Evolutionary conservation across 2,797 vertebrate species (phyloP).

Genomic region (Simalia tracyae): DNA sequence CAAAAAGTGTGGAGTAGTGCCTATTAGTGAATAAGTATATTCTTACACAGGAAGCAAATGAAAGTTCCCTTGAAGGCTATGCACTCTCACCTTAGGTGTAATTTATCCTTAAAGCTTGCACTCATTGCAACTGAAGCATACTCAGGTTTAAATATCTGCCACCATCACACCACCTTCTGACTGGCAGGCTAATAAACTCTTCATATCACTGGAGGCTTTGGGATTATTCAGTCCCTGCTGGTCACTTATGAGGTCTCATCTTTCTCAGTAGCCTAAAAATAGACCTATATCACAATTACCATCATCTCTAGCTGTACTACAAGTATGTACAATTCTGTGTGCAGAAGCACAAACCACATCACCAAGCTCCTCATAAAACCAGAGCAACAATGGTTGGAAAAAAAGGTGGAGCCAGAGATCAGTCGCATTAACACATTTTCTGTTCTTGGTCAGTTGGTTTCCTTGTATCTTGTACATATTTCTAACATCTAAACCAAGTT

Average conservation of each 20-base stretch:
- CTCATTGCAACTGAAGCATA: not conserved
- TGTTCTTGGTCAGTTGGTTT: not conserved
- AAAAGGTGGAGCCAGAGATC: not conserved
- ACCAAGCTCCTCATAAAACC: not conserved
- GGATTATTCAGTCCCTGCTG: not conserved
- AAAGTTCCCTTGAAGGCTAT: not conserved
- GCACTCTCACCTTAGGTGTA: not conserved
- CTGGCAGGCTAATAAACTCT: not conserved
- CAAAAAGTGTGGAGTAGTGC: not conserved
- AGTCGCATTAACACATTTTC: not conserved
- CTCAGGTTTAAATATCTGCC: not conserved
- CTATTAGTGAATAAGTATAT: not conserved
- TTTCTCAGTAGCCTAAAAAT: not conserved
- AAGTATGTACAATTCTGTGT: not conserved
- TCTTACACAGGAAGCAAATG: not conserved
- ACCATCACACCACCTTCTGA: not conserved
- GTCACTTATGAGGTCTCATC: not conserved
- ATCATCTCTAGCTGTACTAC: not conserved
- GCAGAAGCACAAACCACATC: not conserved
- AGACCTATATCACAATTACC: not conserved
- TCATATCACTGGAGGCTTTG: not conserved
- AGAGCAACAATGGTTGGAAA: not conserved
- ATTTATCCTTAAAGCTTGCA: not conserved
- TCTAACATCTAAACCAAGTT: not conserved
- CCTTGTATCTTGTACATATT: not conserved